These are phyloP conservation scores for Heliconius hewitsoni DNA, from an alignment of 1,140 invertebrate species.

Conservation along the genomic window DNA sequence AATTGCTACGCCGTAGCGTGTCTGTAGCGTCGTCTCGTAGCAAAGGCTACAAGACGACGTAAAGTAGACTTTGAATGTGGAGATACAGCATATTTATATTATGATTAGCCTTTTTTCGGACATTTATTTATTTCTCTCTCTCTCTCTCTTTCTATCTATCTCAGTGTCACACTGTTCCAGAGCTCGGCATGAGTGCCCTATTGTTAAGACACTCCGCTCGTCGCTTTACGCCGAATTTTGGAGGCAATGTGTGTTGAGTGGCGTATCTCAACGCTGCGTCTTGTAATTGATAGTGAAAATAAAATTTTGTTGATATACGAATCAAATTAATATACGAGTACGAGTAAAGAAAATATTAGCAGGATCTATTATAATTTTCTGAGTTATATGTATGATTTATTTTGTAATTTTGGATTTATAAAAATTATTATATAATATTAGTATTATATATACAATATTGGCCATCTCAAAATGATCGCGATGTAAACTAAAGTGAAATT, in stretches of 20 bases:
- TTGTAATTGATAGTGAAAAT: neutral
- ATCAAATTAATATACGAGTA: too few relatives aligned
- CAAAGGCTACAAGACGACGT: conserved; percentile 1
- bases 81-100: neutral
- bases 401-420: too few relatives aligned
- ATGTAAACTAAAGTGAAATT: conserved; percentile 50
- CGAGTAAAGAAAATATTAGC: neutral
- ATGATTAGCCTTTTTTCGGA: neutral
- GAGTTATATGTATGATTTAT: too few relatives aligned
- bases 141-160: too few relatives aligned
- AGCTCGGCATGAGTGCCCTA: too few relatives aligned
- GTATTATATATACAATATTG: neutral
- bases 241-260: too few relatives aligned
- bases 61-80: neutral
- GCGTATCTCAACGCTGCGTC: too few relatives aligned
- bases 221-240: too few relatives aligned
- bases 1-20: conserved; percentile 13
- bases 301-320: too few relatives aligned
- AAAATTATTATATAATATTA: neutral
- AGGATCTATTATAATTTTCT: neutral
- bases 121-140: neutral
- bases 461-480: conserved; percentile 2
- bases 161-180: too few relatives aligned
- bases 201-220: too few relatives aligned
- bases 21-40: conserved; percentile 18